These are phyloP conservation scores for Epinephelus awoara DNA, from an alignment of 2,797 vertebrate genomes.

Conservation along the genomic window DNA sequence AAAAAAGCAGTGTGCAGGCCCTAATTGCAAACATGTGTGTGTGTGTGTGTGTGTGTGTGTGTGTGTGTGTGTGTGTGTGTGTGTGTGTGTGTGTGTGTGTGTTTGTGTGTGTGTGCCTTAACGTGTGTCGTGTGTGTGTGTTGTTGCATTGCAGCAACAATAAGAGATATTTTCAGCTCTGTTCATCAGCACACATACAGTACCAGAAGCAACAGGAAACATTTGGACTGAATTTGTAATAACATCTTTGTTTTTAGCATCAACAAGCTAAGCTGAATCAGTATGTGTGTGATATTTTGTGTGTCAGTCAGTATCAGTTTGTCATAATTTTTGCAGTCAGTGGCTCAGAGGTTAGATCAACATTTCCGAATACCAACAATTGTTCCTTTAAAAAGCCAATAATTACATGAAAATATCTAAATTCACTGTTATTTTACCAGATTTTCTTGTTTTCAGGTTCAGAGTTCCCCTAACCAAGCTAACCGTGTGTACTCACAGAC, in stretches of 20 bases:
- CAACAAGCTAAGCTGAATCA: neutral
- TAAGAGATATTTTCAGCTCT: constrained; percentile 15
- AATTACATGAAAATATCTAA: neutral
- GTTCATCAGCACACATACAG: constrained; percentile 7
- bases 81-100: neutral
- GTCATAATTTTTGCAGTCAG: constrained; percentile 8
- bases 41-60: neutral
- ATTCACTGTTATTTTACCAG: neutral
- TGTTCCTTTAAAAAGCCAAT: neutral
- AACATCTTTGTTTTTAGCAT: constrained; percentile 2
- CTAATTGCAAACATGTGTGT: neutral
- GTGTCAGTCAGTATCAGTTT: neutral
- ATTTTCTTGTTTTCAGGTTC: neutral
- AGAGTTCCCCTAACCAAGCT: neutral
- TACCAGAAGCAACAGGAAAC: constrained; percentile 1
- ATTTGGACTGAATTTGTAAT: neutral
- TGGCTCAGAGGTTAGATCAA: constrained; percentile 3
- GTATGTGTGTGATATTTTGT: neutral
- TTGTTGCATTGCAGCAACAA: constrained; percentile 12
- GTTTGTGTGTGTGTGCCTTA: neutral
- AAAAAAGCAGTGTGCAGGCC: neutral
- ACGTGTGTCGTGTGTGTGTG: neutral
- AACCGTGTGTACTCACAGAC: neutral
- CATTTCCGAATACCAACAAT: neutral
- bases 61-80: neutral